Percentiles rank a stretch among this genome's conserved stretches.
Conservation (phyloP, 1,140 invertebrate genomes). For the Drosophila chauvacae region DNA sequence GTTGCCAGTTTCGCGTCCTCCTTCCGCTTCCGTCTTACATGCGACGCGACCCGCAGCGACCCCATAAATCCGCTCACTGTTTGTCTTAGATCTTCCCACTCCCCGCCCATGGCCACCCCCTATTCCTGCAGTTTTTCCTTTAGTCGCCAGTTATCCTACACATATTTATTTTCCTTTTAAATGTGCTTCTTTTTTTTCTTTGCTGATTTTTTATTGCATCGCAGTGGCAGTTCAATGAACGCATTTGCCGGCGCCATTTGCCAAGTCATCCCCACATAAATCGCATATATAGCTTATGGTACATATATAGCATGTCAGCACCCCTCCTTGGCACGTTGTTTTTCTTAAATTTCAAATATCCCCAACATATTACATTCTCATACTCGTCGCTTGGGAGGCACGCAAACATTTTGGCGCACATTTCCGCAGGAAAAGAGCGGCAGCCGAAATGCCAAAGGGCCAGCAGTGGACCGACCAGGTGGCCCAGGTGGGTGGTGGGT, state of each 20-base stretch:
- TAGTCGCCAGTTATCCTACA: constrained; percentile 56
- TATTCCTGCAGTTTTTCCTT: constrained; percentile 2
- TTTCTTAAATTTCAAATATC: constrained; percentile 76
- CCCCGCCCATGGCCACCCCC: neutral
- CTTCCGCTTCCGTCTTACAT: constrained; percentile 69
- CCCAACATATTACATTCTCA: constrained; percentile 63
- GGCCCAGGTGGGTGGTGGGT: constrained; percentile 17
- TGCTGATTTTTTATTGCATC: constrained; percentile 77
- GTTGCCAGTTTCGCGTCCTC: constrained; percentile 75
- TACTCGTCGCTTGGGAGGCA: constrained; percentile 41
- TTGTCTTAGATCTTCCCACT: constrained; percentile 66
- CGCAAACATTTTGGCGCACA: constrained; percentile 79
- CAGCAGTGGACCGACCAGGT: constrained; percentile 36
- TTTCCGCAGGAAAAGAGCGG: constrained; percentile 75
- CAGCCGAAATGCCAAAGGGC: constrained; percentile 72
- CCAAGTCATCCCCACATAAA: constrained; percentile 32
- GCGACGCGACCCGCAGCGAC: constrained; percentile 35
- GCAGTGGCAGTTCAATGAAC: constrained; percentile 75
- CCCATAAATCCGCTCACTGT: constrained; percentile 68
- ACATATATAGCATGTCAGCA: neutral
- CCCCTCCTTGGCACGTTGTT: constrained; percentile 34
- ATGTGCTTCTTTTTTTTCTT: constrained; percentile 32
- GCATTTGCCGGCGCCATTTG: constrained; percentile 79
- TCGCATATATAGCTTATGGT: neutral
- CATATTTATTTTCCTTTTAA: constrained; percentile 69